Evolutionary conservation across 2,797 vertebrate genomes (phyloP), one percentile per base, ranked within the genome.

Genomic region (Lepus oiostolus): DNA sequence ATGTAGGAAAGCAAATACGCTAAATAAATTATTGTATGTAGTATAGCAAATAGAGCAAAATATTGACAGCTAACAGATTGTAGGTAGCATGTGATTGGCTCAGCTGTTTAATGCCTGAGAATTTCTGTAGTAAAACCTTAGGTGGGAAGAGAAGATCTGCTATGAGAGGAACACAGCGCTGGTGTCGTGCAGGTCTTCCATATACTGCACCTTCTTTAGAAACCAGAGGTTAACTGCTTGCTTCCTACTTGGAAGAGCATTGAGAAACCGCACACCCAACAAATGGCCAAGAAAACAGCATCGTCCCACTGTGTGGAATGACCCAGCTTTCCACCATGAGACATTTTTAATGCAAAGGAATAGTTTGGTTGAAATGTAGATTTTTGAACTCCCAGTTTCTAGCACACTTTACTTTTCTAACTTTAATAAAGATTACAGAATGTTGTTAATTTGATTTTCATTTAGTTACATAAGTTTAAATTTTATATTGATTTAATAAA

Each of bases 181-280:
- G 76, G 9, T 24, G 24, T 38, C 5, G 17, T 26, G 7, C 32
- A 22, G 4, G 65, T 85, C 85, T 92, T 85, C 79, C 21, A 72
- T 85, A 54, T 24, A 42, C 0, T 72, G 22, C 1, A 82, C 72
- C 47, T 35, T 87, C 67, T 52, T 83, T 83, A 94, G 81, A 89
- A 94, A 74, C 38, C 74, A 85, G 28, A 58, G 81, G 2, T 42
- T 86, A 79, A 88, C 84, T 30, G 26, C n/a, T 50, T 30, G 1
- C 54, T 94, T 95, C 14, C 58, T 85, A 71, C 75, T n/a, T 88
- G 70, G 52, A n/a, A 92, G 82, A 74, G 22, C 26, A 47, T 65
- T 84, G 50, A 84, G 84, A 71, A 82, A 35, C 5, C 16, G 24
- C 65, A 4, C 26, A 21, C 65, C 9, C 28, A 76, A n/a, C 70